These are phyloP conservation scores for Psammodynastes pulverulentus DNA, from an alignment of 2,113 vertebrate genomes.

Conservation along the genomic window DNA sequence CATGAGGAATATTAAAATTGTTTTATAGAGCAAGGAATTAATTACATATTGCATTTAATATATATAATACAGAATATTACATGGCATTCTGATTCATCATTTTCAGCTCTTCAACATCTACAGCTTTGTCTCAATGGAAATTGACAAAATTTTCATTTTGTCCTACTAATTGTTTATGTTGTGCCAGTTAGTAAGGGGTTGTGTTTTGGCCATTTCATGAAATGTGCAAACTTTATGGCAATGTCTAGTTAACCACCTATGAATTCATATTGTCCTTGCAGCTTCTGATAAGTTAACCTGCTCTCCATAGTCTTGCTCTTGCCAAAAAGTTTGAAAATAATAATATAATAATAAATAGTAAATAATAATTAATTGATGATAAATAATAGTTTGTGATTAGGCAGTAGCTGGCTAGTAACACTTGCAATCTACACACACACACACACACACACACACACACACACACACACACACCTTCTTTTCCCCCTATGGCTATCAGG, in stretches of 20 bases:
- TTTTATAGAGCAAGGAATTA: background rate
- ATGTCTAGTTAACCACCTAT: background rate
- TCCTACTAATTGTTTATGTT: background rate
- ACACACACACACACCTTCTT: background rate
- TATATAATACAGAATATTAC: background rate
- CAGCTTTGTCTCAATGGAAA: background rate
- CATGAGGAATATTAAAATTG: background rate
- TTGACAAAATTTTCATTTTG: background rate
- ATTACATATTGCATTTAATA: background rate
- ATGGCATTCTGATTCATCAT: background rate
- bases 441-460: background rate
- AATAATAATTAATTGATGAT: background rate
- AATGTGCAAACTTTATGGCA: background rate
- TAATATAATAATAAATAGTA: background rate
- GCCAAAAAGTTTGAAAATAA: background rate
- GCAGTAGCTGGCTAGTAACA: background rate
- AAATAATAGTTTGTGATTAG: background rate
- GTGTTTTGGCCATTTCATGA: background rate
- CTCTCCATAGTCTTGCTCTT: background rate
- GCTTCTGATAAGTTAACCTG: background rate
- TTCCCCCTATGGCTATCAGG: background rate
- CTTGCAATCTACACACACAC: background rate
- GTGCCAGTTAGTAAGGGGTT: background rate
- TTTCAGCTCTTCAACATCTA: background rate
- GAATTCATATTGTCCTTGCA: background rate